These are phyloP conservation scores for Brachionus koreanus DNA, from an alignment of 1,140 invertebrate species.

Conservation along the genomic window DNA sequence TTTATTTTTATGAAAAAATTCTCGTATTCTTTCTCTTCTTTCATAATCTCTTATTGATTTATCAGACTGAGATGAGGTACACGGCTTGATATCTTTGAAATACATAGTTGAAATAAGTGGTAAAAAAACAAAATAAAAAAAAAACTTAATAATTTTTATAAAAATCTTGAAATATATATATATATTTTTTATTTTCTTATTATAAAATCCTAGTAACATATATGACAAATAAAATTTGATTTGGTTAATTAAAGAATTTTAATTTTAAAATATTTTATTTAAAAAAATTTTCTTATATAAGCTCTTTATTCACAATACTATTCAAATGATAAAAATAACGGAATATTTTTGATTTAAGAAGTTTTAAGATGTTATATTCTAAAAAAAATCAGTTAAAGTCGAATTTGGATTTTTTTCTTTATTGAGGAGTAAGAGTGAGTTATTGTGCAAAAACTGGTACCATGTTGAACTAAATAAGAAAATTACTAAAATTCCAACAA, in stretches of 20 bases:
- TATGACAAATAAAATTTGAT: too few relatives aligned
- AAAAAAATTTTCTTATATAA: not conserved
- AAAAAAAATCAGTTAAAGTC: not conserved
- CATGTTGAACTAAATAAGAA: slow-evolving; percentile 31
- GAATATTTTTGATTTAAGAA: not conserved
- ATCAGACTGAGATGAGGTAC: not conserved
- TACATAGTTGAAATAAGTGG: not conserved
- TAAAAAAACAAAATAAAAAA: not conserved
- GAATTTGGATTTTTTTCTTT: not conserved
- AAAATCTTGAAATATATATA: too few relatives aligned
- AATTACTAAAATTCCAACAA: slow-evolving; percentile 4
- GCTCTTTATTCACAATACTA: too few relatives aligned
- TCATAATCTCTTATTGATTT: not conserved
- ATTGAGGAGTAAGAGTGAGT: not conserved
- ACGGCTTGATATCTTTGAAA: not conserved
- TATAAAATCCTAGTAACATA: not conserved
- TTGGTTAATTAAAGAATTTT: too few relatives aligned
- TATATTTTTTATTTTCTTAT: not conserved
- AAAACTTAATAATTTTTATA: not conserved
- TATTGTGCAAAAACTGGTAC: not conserved
- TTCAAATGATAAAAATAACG: not conserved
- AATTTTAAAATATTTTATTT: not conserved
- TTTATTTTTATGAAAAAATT: not conserved
- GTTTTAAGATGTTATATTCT: not conserved
- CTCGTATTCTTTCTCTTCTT: not conserved